Base-by-base conservation (phyloP, 2,888 invertebrate species). In the Spialia ferax region DNA sequence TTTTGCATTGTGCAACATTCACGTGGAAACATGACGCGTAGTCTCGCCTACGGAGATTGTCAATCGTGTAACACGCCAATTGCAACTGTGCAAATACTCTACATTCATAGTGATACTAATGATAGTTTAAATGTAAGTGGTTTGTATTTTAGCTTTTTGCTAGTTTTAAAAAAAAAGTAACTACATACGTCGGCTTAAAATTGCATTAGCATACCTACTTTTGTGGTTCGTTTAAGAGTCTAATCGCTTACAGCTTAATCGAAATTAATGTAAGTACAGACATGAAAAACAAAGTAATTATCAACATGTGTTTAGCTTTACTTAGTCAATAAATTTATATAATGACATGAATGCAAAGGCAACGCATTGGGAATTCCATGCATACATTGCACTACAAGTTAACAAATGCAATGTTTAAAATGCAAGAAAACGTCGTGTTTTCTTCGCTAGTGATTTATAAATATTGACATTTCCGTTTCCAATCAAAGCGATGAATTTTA, bases 1-100 rank as follows among this genome's bases (percentile, higher is more conserved):
- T n/a, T 83, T 84, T 84, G 81, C 67, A 61, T 70, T 70, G 35
- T 56, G 15, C 52, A 69, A 67, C 48, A 54, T 60, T 29, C 15
- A 29, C 45, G 22, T 48, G 26, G 29, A 54, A 13, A 42, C 54
- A 54, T 26, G 1, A 29, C n/a, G 4, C 1, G 8, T 13, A 23
- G 52, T 23, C n/a, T 6, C 52, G n/a, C 13, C 23, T n/a, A 52
- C 23, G 11, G 23, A 2, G 10, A 23, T 52, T 20, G 1, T 23
- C 6, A 23, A 20, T n/a, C 5, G 5, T 52, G 11, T n/a, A 23
- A 22, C 2, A 23, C 10, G 2, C 5, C 23, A 11, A 6, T 23
- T 18, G 48, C 20, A 48, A 10, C 48, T 48, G 10, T 48, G 8
- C 10, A 42, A 42, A 42, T 42, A 13, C 3, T n/a, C n/a, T 15